phyloP scores from a whole-genome alignment of 64 coral and sea anemone genomes.

The Cladopsammia gracilis region DNA sequence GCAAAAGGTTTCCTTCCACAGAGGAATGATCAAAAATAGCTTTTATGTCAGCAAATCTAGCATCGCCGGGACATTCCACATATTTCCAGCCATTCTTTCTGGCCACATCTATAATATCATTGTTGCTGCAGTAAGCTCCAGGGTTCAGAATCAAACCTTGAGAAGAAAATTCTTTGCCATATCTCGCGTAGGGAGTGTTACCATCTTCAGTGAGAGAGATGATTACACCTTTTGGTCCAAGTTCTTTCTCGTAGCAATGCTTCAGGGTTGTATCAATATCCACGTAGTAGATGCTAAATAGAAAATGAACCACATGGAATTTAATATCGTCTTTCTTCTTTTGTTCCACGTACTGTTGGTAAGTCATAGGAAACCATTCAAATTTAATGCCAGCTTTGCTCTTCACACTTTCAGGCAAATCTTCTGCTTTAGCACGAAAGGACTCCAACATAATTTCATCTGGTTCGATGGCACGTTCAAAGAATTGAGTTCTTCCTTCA shows the following conservation, averaged over 20 bases:
- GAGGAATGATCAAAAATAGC: constrained; percentile 36
- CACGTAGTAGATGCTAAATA: constrained; percentile 52
- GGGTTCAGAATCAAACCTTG: background rate
- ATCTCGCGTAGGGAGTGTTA: too few relatives aligned
- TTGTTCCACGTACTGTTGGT: background rate
- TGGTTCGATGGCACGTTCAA: constrained; percentile 28
- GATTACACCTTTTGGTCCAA: background rate
- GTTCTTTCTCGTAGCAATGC: constrained; percentile 37
- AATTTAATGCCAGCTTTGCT: background rate
- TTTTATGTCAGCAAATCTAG: constrained; percentile 22
- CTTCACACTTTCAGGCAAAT: background rate
- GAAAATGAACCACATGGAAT: constrained; percentile 43
- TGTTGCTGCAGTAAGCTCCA: background rate
- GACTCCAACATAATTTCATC: background rate
- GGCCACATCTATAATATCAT: constrained; percentile 19
- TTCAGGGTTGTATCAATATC: constrained; percentile 30
- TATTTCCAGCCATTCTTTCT: constrained; percentile 52
- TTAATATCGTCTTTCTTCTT: background rate
- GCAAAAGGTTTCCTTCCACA: constrained; percentile 5
- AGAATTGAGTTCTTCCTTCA: background rate
- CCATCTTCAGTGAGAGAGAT: background rate
- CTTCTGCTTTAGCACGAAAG: background rate
- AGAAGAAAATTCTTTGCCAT: background rate
- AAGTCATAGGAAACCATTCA: background rate
- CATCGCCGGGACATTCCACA: background rate